Conservation (phyloP, 2,888 invertebrate species). For the Macroteleia sp. region DNA sequence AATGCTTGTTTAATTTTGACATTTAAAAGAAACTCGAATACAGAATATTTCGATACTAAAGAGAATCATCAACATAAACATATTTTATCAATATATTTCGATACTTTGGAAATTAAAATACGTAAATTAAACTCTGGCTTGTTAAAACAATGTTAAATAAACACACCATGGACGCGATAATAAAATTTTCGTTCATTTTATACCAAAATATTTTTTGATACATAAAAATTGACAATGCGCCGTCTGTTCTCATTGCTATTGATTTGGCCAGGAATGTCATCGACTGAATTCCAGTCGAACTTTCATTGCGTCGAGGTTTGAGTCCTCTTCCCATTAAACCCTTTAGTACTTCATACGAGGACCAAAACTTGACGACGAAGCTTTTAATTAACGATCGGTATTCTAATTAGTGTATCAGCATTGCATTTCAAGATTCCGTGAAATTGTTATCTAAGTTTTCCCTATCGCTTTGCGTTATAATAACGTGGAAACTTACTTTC, state of each 20-base stretch:
- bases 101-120: too few species aligned
- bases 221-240: constrained; percentile 6
- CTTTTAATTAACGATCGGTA: constrained; percentile 79
- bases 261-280: constrained; percentile 58
- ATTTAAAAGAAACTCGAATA: too few species aligned
- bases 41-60: too few species aligned
- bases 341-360: constrained; percentile 49
- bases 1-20: too few species aligned
- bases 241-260: constrained; percentile 39
- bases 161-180: too few species aligned
- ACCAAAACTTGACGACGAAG: constrained; percentile 66
- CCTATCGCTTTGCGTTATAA: constrained; percentile 7
- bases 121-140: too few species aligned
- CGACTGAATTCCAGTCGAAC: constrained; percentile 68
- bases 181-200: too few species aligned
- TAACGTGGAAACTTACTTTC: constrained; percentile 91
- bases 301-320: constrained; percentile 61
- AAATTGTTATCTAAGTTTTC: constrained; percentile 72
- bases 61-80: too few species aligned
- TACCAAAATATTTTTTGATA: constrained; percentile 19
- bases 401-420: constrained; percentile 75
- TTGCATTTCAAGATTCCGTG: constrained; percentile 43
- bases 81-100: too few species aligned
- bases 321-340: constrained; percentile 36
- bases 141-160: too few species aligned